Evolutionary conservation across 2,113 vertebrate genomes (phyloP).

Genomic region (Suncus etruscus): DNA sequence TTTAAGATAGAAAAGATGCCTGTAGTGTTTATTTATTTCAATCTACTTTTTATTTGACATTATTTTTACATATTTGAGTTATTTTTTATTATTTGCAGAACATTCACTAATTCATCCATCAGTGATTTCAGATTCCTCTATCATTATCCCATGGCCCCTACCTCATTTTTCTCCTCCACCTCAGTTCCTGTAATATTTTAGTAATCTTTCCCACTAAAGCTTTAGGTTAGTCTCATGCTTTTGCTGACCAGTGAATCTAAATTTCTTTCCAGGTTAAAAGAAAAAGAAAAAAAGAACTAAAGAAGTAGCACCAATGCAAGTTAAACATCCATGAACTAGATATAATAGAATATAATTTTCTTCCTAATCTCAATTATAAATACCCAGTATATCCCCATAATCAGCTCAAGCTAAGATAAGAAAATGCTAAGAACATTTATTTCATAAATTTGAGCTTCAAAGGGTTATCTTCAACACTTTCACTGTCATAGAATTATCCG

Average conservation of each 20-base stretch:
- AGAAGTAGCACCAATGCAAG: slow-evolving; percentile 61
- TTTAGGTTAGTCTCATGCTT: slow-evolving; percentile 21
- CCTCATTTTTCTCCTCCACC: too few relatives aligned
- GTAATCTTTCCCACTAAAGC: background rate
- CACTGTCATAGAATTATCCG: slow-evolving; percentile 85
- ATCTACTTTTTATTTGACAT: too few relatives aligned
- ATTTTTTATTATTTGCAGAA: too few relatives aligned
- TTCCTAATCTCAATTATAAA: slow-evolving; percentile 81
- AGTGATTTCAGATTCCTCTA: too few relatives aligned
- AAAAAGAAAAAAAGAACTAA: slow-evolving; percentile 83
- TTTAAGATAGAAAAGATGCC: too few relatives aligned
- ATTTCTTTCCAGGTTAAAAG: slow-evolving; percentile 75
- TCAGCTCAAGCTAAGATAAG: slow-evolving; percentile 83
- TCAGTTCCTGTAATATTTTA: too few relatives aligned
- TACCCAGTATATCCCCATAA: slow-evolving; percentile 74
- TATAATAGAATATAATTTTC: slow-evolving; percentile 84
- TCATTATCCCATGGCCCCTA: too few relatives aligned
- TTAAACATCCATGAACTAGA: slow-evolving; percentile 81
- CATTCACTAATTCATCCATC: too few relatives aligned
- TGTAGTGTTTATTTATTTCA: too few relatives aligned
- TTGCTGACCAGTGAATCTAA: slow-evolving; percentile 64
- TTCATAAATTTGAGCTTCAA: slow-evolving; percentile 80
- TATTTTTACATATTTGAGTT: too few relatives aligned
- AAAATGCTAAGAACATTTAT: slow-evolving; percentile 83
- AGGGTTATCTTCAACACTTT: slow-evolving; percentile 85